Conservation (phyloP, 2,797 vertebrate genomes). For the Pangasius djambal region DNA sequence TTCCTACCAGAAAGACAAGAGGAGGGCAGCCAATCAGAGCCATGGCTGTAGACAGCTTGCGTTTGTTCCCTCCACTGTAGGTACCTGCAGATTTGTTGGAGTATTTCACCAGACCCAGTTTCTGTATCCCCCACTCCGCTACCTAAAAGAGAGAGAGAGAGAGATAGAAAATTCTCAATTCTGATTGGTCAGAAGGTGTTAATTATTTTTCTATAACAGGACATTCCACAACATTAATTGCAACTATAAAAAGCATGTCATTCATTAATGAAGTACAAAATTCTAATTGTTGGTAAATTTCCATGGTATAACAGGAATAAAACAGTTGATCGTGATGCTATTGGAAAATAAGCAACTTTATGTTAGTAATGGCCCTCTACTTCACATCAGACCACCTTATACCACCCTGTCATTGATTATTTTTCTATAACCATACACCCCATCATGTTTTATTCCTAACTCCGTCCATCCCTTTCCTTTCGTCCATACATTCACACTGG, state of each 20-base stretch:
- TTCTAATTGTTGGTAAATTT: too few relatives aligned
- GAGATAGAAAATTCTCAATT: not conserved
- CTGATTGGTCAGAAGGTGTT: too few relatives aligned
- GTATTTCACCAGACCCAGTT: conserved; percentile 90
- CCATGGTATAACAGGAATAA: not conserved
- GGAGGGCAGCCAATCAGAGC: conserved; percentile 93
- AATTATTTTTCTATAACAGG: not conserved
- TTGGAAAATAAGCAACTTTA: not conserved
- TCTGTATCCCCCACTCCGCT: conserved; percentile 96
- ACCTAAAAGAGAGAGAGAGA: conserved; percentile 74
- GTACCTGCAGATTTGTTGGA: conserved; percentile 89
- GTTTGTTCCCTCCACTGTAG: conserved; percentile 95
- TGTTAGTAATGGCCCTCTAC: not conserved
- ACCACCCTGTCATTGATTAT: not conserved
- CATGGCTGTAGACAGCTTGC: conserved; percentile 96
- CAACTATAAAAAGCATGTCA: too few relatives aligned
- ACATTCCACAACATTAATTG: not conserved
- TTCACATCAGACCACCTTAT: not conserved
- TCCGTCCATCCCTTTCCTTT: not conserved
- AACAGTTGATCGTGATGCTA: not conserved
- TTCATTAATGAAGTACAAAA: not conserved
- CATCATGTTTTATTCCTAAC: not conserved
- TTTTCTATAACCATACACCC: not conserved
- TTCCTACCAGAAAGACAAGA: conserved; percentile 92
- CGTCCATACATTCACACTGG: not conserved